These are phyloP conservation scores for Forbesichthys papilliferus DNA, from an alignment of 2,113 vertebrate genomes.

Conservation along the genomic window DNA sequence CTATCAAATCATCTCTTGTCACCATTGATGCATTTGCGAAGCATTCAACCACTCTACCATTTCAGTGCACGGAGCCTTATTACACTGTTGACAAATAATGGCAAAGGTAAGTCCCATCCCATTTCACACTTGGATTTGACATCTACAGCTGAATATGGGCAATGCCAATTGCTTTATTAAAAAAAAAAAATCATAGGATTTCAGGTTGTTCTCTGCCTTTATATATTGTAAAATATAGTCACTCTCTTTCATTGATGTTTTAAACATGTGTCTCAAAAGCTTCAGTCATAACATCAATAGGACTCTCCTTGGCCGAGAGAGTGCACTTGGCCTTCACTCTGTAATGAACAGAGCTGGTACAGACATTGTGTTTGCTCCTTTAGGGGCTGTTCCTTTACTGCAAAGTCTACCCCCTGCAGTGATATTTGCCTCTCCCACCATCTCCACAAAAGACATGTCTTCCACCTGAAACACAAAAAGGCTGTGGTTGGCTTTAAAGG, in stretches of 20 bases:
- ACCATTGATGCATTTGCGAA: neutral
- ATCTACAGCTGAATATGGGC: neutral
- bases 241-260: neutral
- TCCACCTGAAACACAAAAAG: conserved; percentile 47
- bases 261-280: conserved; percentile 60
- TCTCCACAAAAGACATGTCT: neutral
- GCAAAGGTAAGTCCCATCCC: neutral
- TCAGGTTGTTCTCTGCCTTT: no score
- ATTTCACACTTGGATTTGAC: neutral
- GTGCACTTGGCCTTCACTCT: conserved; percentile 40
- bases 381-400: conserved; percentile 16
- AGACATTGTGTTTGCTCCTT: conserved; percentile 26
- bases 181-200: no score
- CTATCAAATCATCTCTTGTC: neutral
- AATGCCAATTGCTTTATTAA: no score
- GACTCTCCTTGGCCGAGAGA: conserved; percentile 7
- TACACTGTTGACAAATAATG: neutral
- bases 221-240: no score
- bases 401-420: conserved; percentile 1
- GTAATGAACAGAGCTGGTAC: conserved; percentile 58
- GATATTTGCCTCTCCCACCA: neutral
- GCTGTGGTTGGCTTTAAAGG: neutral
- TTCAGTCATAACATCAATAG: conserved; percentile 34
- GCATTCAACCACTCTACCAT: no score
- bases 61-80: neutral